These are phyloP conservation scores for Noctua janthina DNA, from an alignment of 2,888 invertebrate species.

Conservation along the genomic window DNA sequence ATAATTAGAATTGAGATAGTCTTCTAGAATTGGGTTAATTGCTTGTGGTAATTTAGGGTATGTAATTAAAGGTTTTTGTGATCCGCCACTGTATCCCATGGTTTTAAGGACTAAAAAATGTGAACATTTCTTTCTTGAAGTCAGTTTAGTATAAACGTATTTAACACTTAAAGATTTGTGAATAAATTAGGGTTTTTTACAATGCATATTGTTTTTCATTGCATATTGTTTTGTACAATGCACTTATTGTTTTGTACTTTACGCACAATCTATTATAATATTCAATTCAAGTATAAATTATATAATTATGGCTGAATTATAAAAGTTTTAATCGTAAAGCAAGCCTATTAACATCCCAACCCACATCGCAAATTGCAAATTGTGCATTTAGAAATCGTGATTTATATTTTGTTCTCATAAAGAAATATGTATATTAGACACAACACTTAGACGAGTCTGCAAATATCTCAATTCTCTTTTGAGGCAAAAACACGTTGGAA, in stretches of 20 bases:
- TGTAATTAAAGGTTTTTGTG: background rate
- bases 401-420: background rate
- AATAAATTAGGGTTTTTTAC: too few species aligned
- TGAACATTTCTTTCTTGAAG: too few species aligned
- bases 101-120: background rate
- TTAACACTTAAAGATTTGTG: too few species aligned
- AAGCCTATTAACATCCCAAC: background rate
- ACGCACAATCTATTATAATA: too few species aligned
- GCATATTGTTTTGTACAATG: too few species aligned
- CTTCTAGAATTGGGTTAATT: too few species aligned
- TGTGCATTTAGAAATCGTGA: background rate
- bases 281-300: background rate
- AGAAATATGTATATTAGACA: background rate
- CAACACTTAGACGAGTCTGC: background rate
- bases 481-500: conserved; percentile 14
- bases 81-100: background rate
- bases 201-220: too few species aligned
- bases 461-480: conserved; percentile 10
- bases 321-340: background rate
- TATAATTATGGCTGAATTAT: background rate
- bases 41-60: background rate
- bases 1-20: too few species aligned
- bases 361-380: background rate
- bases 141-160: too few species aligned
- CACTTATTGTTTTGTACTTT: too few species aligned